phyloP scores from a whole-genome alignment of 2,888 invertebrate genomes.

The Acronicta leporina region DNA sequence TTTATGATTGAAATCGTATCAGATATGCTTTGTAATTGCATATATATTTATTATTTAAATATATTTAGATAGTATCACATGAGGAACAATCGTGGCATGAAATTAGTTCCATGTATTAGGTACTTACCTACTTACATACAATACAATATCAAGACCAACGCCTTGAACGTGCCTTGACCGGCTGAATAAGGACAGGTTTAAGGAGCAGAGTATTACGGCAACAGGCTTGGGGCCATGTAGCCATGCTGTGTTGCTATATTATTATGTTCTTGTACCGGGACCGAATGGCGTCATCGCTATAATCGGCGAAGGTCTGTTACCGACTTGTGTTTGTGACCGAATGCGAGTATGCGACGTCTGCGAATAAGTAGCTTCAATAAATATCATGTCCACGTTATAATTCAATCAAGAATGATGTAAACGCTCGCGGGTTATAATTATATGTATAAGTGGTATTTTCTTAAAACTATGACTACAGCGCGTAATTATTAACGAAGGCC shows the following conservation, averaged over 20 bases:
- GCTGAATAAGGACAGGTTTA: conserved; percentile 56
- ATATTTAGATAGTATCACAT: conserved; percentile 19
- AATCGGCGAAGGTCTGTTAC: conserved; percentile 77
- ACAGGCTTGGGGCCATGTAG: conserved; percentile 56
- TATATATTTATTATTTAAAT: conserved; percentile 31
- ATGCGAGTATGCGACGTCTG: conserved; percentile 57
- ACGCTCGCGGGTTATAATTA: not conserved
- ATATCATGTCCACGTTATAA: conserved; percentile 51
- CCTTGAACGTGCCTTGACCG: conserved; percentile 59
- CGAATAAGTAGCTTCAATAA: conserved; percentile 51
- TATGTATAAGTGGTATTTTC: conserved; percentile 56
- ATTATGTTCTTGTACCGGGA: conserved; percentile 45
- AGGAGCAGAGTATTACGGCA: conserved; percentile 50
- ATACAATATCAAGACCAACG: conserved; percentile 15
- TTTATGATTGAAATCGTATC: no score
- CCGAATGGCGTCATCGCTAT: conserved; percentile 85
- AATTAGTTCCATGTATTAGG: conserved; percentile 36
- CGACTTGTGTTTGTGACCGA: conserved; percentile 58
- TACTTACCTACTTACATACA: conserved; percentile 31
- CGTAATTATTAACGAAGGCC: no score
- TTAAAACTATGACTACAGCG: conserved; percentile 27
- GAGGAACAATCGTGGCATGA: conserved; percentile 35
- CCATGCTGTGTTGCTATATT: conserved; percentile 49
- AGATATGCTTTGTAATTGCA: conserved; percentile 7
- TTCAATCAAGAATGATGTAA: conserved; percentile 66